Evolutionary conservation across 92 coral and sea anemone species (phyloP).

Genomic region (Palythoa heliodiscus): DNA sequence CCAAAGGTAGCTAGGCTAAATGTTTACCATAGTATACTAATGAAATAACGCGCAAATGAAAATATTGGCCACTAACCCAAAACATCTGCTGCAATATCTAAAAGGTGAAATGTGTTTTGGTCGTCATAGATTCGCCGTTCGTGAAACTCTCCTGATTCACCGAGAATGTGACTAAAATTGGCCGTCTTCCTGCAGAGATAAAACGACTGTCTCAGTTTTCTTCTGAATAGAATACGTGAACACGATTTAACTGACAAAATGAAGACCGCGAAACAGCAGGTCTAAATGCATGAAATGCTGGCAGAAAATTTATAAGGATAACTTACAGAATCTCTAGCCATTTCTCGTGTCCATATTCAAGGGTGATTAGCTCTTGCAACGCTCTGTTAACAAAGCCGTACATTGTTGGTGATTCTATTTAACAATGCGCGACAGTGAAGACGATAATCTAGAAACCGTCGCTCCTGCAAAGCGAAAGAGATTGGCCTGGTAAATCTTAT

Average conservation of each 20-base stretch:
- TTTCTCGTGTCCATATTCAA: conserved; percentile 81
- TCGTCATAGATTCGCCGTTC: conserved; percentile 97
- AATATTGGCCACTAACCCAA: conserved; percentile 65
- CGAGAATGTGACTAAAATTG: conserved; percentile 67
- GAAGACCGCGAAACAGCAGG: neutral
- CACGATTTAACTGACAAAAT: conserved; percentile 10
- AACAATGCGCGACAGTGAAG: neutral
- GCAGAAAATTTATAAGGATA: neutral
- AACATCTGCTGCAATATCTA: conserved; percentile 82
- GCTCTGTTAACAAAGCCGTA: conserved; percentile 97
- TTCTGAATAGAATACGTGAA: neutral
- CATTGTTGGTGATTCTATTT: conserved; percentile 46
- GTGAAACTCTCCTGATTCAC: conserved; percentile 82
- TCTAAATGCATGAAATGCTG: neutral
- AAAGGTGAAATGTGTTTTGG: conserved; percentile 83
- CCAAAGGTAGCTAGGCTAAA: neutral
- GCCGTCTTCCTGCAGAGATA: conserved; percentile 73
- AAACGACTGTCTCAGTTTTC: neutral
- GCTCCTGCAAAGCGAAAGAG: no score
- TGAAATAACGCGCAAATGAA: neutral
- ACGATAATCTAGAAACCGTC: neutral
- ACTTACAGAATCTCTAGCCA: conserved; percentile 94
- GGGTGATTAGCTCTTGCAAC: conserved; percentile 83
- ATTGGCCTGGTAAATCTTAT: no score
- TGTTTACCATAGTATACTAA: neutral